Percentiles rank a stretch among this genome's conserved stretches.
These are phyloP conservation scores for Corapipo altera DNA, from an alignment of 2,113 vertebrate genomes.

Conservation along the genomic window DNA sequence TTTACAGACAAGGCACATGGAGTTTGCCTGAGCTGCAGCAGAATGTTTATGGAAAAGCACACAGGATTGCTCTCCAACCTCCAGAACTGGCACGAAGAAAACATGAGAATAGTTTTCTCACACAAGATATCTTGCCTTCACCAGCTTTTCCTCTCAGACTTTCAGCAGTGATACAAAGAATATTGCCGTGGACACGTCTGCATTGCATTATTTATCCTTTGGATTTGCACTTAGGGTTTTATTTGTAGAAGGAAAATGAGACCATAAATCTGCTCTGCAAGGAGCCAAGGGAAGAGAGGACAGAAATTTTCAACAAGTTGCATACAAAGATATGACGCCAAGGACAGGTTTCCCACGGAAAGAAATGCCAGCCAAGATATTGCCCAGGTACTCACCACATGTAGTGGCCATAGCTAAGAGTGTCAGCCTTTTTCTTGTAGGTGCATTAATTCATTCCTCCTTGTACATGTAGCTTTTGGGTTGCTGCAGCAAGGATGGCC, in stretches of 20 bases:
- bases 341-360: not conserved
- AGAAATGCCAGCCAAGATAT: not conserved
- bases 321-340: not conserved
- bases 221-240: slow-evolving; percentile 33
- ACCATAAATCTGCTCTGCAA: slow-evolving; percentile 26
- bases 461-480: not conserved
- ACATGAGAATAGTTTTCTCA: not conserved
- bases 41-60: not conserved
- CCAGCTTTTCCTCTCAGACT: slow-evolving; percentile 25
- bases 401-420: not conserved
- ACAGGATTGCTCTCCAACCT: not conserved
- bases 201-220: slow-evolving; percentile 22
- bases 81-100: not conserved
- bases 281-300: slow-evolving; percentile 15
- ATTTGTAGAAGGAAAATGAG: slow-evolving; percentile 42
- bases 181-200: not conserved
- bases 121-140: slow-evolving; percentile 8
- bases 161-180: not conserved
- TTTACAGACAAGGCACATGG: not conserved
- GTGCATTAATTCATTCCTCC: not conserved
- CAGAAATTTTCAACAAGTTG: slow-evolving; percentile 15
- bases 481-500: not conserved
- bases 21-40: not conserved
- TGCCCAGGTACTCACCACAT: not conserved
- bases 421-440: not conserved